Evolutionary conservation across 92 coral and sea anemone species (phyloP), one percentile per base, ranked within the genome.

Genomic region (Umimayanthus chanpuru): DNA sequence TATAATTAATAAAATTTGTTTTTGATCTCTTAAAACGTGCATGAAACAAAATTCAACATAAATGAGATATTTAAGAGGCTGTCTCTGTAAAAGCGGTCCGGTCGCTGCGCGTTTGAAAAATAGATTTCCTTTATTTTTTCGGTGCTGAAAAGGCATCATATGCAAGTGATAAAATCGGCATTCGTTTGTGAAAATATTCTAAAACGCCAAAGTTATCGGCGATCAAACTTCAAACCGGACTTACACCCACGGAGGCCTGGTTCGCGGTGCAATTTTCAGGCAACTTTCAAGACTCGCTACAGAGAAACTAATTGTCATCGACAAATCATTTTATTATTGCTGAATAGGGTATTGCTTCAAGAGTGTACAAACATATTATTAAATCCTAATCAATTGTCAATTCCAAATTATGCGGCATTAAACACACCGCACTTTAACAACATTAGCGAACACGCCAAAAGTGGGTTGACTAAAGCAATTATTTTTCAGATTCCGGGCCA

Each of bases 211-310:
- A 44, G 88, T 76, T 86, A 75, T 30, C 77, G 38, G 55, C 82
- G 79, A 21, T 70, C 65, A 73, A 41, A 40, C 70, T 66, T 86
- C 77, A 66, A 70, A 73, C 82, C 26, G 79, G 81, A 44, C 67
- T 70, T 29, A 55, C 20, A 76, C 89, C 67, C 61, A 70, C 79
- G 77, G 77, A 50, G 79, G 68, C 79, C 73, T 43, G 79, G 79
- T 73, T 86, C 82, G 67, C 73, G 66, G 82, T 50, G 65, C 71
- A 58, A 86, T 70, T 86, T 86, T 86, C 82, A 76, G 82, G 65
- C 65, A 86, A 73, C 67, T 86, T 73, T 86, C 65, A 49, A 86
- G 89, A 73, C 71, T 47, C 89, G 89, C 82, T 86, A 76, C 71
- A 70, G 61, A 73, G 29, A 86, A 73, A 86, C 82, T 81, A 77